Conservation (phyloP, 1,140 invertebrate species). For the Whitmania pigra region DNA sequence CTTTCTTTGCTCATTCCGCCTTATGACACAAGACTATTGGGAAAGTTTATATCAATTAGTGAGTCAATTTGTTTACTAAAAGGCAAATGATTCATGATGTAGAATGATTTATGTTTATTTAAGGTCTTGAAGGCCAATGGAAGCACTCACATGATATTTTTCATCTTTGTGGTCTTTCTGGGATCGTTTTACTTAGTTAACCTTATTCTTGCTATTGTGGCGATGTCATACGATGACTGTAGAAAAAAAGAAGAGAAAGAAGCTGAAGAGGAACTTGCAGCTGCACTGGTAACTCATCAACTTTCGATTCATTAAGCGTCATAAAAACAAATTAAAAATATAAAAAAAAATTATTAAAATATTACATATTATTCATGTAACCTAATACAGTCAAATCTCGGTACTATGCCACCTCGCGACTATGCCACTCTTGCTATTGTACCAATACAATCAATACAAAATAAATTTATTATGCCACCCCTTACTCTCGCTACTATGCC, state of each 20-base stretch:
- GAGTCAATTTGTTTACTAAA: constrained; percentile 32
- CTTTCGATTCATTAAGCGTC: not conserved
- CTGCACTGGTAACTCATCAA: constrained; percentile 9
- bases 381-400: no score
- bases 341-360: not conserved
- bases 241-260: constrained; percentile 13
- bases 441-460: no score
- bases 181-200: constrained; percentile 97
- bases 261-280: constrained; percentile 15
- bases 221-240: constrained; percentile 79
- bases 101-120: not conserved
- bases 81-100: not conserved
- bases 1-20: constrained; percentile 81
- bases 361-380: not conserved
- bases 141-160: constrained; percentile 92
- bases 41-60: constrained; percentile 93
- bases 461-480: no score
- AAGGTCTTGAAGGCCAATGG: constrained; percentile 80
- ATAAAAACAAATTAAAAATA: not conserved
- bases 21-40: constrained; percentile 98
- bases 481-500: no score
- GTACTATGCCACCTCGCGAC: no score
- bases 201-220: constrained; percentile 95
- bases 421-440: no score
- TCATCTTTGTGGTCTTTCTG: constrained; percentile 93